Base-by-base conservation (phyloP, 1,140 invertebrate genomes). In the Hetaerina americana region DNA sequence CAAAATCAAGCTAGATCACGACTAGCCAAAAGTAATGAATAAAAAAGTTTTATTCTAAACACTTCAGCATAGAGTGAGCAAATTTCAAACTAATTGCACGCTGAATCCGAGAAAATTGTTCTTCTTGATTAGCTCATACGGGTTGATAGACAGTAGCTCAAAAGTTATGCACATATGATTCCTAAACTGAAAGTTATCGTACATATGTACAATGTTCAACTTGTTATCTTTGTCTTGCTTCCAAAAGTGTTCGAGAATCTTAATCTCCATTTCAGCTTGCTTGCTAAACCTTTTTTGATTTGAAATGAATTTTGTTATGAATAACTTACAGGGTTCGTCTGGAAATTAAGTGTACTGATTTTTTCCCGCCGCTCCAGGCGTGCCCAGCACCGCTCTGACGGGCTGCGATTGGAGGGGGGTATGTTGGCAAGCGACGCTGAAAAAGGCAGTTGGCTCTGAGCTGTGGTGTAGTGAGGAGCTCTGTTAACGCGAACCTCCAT, bases 101-200 rank as follows among this genome's bases (percentile, higher is more conserved):
- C 92, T 96, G 85, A 98, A 98, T 66, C 96, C 94, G 84, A 98
- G 96, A 82, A 99, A 99, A 83, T 98, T 98, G 84, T 99, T 99
- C 83, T 98, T 99, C 85, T 99, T 99, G 73, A 99, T 99, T 74
- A 99, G 86, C 86, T 99, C 97, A 84, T 99, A 99, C 12, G 99
- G 86, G 83, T 99, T 99, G 76, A 99, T 97, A 78, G 92, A 96
- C 71, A 99, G 88, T 49, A 99, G 86, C 83, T 99, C 98, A 84
- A 99, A 99, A 40, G 97, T 99, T 76, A 99, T 99, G 84, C 98
- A 99, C 85, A 97, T 99, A 82, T 99, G 98, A 84, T 94, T 97
- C 71, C 97, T 89, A 85, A 99, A 99, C 75, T 92, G 95, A 83
- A 99, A 99, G 81, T 96, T 93, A 81, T 99, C 97, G 79, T 93